Evolutionary conservation across 2,888 invertebrate species (phyloP), one percentile per base, ranked within the genome.

Genomic region (Scaptomyza cyrtandrae): DNA sequence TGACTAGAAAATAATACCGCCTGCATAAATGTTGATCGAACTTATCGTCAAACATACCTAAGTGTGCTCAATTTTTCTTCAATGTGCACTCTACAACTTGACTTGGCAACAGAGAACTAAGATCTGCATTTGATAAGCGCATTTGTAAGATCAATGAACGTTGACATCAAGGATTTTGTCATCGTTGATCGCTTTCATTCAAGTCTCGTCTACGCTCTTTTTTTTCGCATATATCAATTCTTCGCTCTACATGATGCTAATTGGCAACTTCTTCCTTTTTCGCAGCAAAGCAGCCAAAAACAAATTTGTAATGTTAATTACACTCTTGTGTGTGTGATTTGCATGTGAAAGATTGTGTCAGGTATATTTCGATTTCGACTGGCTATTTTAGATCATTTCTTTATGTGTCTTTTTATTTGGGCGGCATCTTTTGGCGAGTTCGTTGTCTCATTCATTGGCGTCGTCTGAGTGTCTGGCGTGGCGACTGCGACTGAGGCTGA

Each of bases 381-480:
- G 80, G 49, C 44, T 27, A 65, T 60, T 56, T 35, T 41, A 41
- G 41, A 68, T 62, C 54, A 49, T 63, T 72, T 69, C 56, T 67
- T 61, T 57, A 7, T 71, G 41, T 39, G 35, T 53, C 14, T 16
- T 29, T 6, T n/a, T 19, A 13, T 54, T 46, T 27, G 27, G 80
- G 80, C 53, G 74, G 63, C 70, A 57, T 49, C 66, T 77, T 57
- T 53, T 54, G 7, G 57, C 43, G 66, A 81, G 86, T 86, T 86
- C 86, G 86, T 76, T 86, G 86, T 71, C 80, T 86, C 82, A 86
- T 88, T 86, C 86, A 88, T 86, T 68, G 74, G 69, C 78, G 84
- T 71, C 86, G 88, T 88, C 86, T 86, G 86, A 80, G 64, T 84
- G 86, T 86, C 88, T 88, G 86, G 85, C 79, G 24, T 57, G 64